Conservation (phyloP, 2,888 invertebrate species). For the Sinotaia quadrata region DNA sequence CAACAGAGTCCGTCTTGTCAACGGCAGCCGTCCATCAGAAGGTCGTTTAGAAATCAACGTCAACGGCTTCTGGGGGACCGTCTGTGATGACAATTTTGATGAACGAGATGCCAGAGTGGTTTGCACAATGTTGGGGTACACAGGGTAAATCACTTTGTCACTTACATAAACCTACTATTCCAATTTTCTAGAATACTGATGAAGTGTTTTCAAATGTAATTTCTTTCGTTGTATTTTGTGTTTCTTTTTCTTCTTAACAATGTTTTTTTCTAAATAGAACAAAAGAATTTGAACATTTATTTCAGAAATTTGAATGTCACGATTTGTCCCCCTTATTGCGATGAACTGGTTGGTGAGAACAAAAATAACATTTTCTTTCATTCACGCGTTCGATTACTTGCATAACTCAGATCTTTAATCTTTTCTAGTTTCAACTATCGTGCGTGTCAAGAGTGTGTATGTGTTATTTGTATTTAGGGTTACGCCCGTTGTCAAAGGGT, state of each 20-base stretch:
- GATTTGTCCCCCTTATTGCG: too few relatives aligned
- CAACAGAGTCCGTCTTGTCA: not conserved
- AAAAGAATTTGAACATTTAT: too few relatives aligned
- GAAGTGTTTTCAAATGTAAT: not conserved
- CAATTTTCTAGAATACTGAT: too few relatives aligned
- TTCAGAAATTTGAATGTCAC: too few relatives aligned
- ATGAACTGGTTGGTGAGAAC: too few relatives aligned
- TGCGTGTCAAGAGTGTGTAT: too few relatives aligned
- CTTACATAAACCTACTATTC: too few relatives aligned
- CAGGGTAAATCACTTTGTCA: not conserved
- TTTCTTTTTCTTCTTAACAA: conserved; percentile 10
- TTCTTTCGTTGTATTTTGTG: conserved; percentile 7
- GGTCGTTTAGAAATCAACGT: conserved; percentile 5
- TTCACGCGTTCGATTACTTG: too few relatives aligned
- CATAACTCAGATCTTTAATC: too few relatives aligned
- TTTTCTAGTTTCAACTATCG: too few relatives aligned
- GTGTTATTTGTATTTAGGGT: not conserved
- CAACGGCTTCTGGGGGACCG: conserved; percentile 6
- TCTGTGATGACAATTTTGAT: conserved; percentile 1
- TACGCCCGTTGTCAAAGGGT: not conserved
- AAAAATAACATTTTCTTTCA: too few relatives aligned
- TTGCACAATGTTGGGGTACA: conserved; percentile 9
- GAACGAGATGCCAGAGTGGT: conserved; percentile 12
- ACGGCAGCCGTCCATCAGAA: conserved; percentile 7
- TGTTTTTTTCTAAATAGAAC: too few relatives aligned